Evolutionary conservation across 30 jellyfish, hydroid and myxozoan genomes (phyloP), one percentile per base, ranked within the genome.

Genomic region (Hydractinia symbiolongicarpus): DNA sequence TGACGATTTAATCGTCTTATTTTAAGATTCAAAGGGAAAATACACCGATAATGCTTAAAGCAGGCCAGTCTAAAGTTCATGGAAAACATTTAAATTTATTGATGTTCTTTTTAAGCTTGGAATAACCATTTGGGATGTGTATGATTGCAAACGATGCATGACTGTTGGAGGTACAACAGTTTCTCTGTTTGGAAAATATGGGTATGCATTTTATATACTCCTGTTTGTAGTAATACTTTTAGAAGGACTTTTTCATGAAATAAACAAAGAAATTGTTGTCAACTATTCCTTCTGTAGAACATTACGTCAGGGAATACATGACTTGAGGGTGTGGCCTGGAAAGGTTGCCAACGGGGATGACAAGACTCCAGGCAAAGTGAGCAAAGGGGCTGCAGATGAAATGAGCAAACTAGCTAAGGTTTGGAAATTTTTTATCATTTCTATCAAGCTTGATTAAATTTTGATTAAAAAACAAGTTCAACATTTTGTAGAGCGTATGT

Each of bases 241-340:
- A 9, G 2, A 1, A 10, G 83, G 13, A 14, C 1, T 9, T 77
- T 1, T 49, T 21, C 4, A 30, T 8, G 55, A 7, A 19, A 8
- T 49, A 71, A 71, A 71, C 2, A 71, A 67, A 20, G 51, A 16
- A 67, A 49, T 1, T 10, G 0, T 21, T n/a, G 52, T 51, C 4
- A 4, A 76, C 52, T 30, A 30, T 68, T 68, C 1, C 4, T 50
- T 11, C 57, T 53, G 10, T 68, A 94, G 99, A 9, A 88, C 93
- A 30, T 72, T 94, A 54, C 90, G 99, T 1, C 99, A 87, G 57
- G 99, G 99, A 53, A 87, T 94, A 16, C 96, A 94, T 71, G 99
- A 94, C 60, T 89, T 94, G n/a, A 89, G 95, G 8, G 99, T 94
- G 8, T 94, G 99, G 99, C 99, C 96, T 55, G 99, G 99, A 13